Base-by-base conservation (phyloP, 2,797 vertebrate genomes). In the Sebastes vulpes region DNA sequence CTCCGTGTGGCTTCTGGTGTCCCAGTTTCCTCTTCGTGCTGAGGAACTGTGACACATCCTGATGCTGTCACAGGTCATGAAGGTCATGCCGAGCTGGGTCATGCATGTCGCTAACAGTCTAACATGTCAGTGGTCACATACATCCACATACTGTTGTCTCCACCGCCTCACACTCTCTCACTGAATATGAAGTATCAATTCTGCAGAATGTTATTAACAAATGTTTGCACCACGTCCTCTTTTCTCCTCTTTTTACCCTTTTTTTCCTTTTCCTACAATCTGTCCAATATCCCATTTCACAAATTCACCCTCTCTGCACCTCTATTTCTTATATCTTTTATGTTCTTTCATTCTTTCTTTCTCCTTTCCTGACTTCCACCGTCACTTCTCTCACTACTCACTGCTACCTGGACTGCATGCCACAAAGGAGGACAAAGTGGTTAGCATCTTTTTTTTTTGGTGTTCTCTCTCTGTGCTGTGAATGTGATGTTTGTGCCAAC, bases 361-460 rank as follows among this genome's bases (percentile, higher is more conserved):
- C 31, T 75, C 42, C 60, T 80, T 58, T 66, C 56, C 75, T 57
- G 82, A 75, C 85, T 82, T 75, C 57, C 79, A 78, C 76, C 79
- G n/a, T 84, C 83, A 89, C 80, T 83, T 79, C 70, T 91, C 76
- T 77, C 48, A 69, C 86, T 81, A 90, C 96, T 90, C 95, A 95
- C 96, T 98, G 98, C 98, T 97, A 97, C 97, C 96, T 95, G 97
- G 98, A 98, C 98, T 98, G 97, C 97, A 97, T 97, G 97, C 96
- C 96, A 95, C 97, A 92, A 97, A 99, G 98, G 98, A 99, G 97
- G 98, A 99, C 96, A 99, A 99, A 99, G 98, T 99, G 98, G 98
- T 99, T 98, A 99, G 98, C 98, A 97, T 97, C 95, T 96, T 93
- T 94, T 94, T 77, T 80, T 50, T 65, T 61, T 52, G 28, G 8